Evolutionary conservation across 1,140 invertebrate genomes (phyloP).

Genomic region (Rhizoglyphus robini): DNA sequence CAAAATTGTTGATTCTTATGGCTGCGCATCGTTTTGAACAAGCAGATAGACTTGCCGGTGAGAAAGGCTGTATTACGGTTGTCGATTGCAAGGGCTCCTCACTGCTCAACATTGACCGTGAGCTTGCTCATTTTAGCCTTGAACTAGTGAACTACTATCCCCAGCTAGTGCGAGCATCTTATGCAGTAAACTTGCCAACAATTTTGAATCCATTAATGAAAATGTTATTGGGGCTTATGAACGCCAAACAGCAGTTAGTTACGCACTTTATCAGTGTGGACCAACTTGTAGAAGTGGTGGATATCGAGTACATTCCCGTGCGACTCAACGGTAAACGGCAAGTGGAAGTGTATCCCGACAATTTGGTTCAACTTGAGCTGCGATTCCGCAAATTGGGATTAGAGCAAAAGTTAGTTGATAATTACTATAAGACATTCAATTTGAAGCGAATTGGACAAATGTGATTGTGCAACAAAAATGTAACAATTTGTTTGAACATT

Average conservation of each 20-base stretch:
- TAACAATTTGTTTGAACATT: too few species aligned
- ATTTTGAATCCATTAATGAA: constrained; percentile 4
- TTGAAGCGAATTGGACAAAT: too few species aligned
- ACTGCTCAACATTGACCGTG: background rate
- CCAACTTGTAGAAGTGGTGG: background rate
- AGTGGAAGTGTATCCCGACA: background rate
- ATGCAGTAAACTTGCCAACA: background rate
- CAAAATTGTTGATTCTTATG: background rate
- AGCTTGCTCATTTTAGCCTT: background rate
- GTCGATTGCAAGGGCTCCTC: background rate
- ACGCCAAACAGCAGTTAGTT: background rate
- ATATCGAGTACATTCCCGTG: background rate
- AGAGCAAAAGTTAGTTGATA: background rate
- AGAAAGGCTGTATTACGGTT: background rate
- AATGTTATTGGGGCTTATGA: constrained; percentile 8
- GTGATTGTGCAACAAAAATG: too few species aligned
- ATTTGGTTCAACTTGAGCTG: background rate
- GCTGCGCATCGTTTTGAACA: constrained; percentile 6
- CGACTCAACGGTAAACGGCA: background rate
- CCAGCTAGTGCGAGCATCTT: background rate
- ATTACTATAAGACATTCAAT: background rate
- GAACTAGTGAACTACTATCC: background rate
- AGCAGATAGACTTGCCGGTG: too few species aligned
- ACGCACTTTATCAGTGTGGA: background rate
- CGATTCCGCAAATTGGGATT: background rate